Evolutionary conservation across 2,797 vertebrate genomes (phyloP).

Genomic region (Notolepis coatsorum): DNA sequence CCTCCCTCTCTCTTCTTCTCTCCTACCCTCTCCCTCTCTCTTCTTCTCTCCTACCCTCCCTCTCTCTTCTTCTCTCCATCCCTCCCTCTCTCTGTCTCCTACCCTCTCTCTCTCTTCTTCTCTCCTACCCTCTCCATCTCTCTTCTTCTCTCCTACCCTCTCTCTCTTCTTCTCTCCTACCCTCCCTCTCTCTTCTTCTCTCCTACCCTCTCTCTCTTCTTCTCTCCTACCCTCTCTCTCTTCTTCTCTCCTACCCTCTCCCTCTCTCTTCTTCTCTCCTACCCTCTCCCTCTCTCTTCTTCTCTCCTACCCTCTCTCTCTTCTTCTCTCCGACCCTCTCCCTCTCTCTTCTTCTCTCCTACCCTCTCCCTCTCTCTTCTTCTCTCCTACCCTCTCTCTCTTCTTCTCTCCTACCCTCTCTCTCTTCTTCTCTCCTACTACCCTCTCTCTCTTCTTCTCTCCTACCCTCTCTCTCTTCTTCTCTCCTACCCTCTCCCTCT

Average conservation of each 20-base stretch:
- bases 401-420: background rate
- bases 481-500: background rate
- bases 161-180: background rate
- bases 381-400: conserved; percentile 11
- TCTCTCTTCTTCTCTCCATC: no score
- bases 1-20: background rate
- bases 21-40: background rate
- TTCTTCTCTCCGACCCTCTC: background rate
- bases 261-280: background rate
- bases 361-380: conserved; percentile 1
- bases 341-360: conserved; percentile 1
- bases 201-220: conserved; percentile 10
- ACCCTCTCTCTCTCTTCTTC: conserved; percentile 1
- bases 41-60: conserved; percentile 23
- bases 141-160: no score
- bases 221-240: background rate
- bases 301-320: background rate
- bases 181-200: conserved; percentile 12
- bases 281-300: no score
- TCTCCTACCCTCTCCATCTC: no score
- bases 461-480: background rate
- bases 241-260: background rate
- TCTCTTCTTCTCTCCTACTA: background rate
- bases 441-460: background rate
- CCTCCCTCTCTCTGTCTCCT: no score